Evolutionary conservation across 2,113 vertebrate genomes (phyloP).

Genomic region (Athene noctua): DNA sequence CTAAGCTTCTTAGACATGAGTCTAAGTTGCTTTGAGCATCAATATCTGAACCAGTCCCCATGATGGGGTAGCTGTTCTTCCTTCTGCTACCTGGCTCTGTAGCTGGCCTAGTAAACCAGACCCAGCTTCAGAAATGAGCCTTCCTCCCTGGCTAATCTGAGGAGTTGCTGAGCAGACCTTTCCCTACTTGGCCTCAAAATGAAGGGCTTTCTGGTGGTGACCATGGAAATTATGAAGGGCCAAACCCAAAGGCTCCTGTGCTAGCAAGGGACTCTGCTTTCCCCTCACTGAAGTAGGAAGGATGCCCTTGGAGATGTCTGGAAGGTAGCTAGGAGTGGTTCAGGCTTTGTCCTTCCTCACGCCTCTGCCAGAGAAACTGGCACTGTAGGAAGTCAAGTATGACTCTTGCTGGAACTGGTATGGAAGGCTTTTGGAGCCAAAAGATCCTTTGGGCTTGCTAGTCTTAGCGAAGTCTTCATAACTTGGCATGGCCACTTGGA

Average conservation of each 20-base stretch:
- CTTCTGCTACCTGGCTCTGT: not conserved
- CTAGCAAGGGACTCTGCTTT: not conserved
- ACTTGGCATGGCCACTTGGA: not conserved
- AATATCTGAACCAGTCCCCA: rapidly evolving
- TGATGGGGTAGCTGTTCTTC: not conserved
- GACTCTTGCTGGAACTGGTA: not conserved
- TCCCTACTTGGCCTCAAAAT: not conserved
- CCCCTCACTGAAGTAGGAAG: not conserved
- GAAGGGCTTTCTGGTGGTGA: not conserved
- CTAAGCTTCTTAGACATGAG: rapidly evolving
- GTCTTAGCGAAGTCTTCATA: not conserved
- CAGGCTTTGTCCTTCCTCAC: not conserved
- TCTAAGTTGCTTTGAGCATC: not conserved
- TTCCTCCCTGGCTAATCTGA: not conserved
- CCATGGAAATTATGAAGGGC: not conserved
- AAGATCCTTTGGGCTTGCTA: not conserved
- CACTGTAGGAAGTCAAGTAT: not conserved
- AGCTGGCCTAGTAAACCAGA: not conserved
- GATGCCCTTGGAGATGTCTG: not conserved
- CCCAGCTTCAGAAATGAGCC: not conserved
- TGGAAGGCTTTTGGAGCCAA: not conserved
- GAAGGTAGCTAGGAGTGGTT: not conserved
- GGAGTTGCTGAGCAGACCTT: not conserved
- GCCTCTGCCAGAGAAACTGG: not conserved
- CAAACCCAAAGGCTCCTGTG: not conserved